Evolutionary conservation across 2,797 vertebrate species (phyloP).

Genomic region (Poeciliopsis infans): DNA sequence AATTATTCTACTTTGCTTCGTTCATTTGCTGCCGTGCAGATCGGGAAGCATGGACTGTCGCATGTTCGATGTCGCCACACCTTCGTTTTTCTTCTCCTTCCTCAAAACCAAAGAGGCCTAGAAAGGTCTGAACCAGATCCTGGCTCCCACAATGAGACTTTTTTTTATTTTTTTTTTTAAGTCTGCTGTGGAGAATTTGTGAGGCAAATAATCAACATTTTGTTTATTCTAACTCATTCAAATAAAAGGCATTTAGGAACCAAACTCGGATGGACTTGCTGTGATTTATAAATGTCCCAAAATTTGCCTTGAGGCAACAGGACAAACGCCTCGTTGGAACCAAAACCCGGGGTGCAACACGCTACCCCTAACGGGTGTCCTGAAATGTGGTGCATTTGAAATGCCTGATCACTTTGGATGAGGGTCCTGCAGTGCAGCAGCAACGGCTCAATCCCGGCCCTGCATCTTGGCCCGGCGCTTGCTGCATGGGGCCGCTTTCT

Average conservation of each 20-base stretch:
- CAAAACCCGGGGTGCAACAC: neutral
- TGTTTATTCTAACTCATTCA: neutral
- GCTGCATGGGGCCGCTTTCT: constrained; percentile 71
- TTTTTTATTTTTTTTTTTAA: neutral
- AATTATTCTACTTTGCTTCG: neutral
- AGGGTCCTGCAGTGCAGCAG: constrained; percentile 42
- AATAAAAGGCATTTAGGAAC: neutral
- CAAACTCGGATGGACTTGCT: neutral
- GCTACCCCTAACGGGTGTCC: constrained; percentile 11
- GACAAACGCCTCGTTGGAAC: constrained; percentile 54
- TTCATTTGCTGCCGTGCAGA: neutral
- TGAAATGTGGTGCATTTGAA: constrained; percentile 57
- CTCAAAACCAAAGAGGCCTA: neutral
- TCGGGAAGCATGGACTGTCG: neutral
- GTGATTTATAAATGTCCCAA: constrained; percentile 24
- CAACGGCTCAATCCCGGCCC: constrained; percentile 33
- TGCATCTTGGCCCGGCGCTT: constrained; percentile 44
- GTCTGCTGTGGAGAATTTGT: neutral
- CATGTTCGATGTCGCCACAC: neutral
- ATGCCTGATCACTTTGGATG: constrained; percentile 53
- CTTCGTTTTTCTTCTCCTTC: neutral
- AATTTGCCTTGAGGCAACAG: constrained; percentile 51
- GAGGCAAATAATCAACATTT: constrained; percentile 6
- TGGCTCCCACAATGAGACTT: neutral
- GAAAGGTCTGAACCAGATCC: neutral